Evolutionary conservation across 2,113 vertebrate genomes (phyloP), one percentile per base, ranked within the genome.

Genomic region (Nyctibius bracteatus): DNA sequence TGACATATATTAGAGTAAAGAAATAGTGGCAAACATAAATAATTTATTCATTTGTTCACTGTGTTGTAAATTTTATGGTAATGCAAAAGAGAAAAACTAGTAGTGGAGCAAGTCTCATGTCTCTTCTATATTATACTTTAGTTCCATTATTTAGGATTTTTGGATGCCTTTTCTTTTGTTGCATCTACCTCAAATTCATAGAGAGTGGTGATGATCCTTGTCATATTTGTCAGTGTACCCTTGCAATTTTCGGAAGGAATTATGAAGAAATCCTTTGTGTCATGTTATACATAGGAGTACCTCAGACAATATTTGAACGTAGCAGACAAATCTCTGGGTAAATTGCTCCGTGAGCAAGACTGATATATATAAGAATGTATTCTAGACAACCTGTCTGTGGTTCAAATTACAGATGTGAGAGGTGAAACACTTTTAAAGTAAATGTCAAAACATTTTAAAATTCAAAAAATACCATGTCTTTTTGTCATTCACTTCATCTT

Each of bases 361-460:
- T 87, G 63, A 94, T 55, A 28, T n/a, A 68, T 70, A 83, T 78
- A 72, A 72, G 74, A 86, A 55, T 52, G 23, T 25, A 80, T 24
- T 88, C 97, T 66, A 92, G 44, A 81, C 74, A 91, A 27, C 79
- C 81, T 91, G 85, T 93, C 91, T 85, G 49, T 54, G 63, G 63
- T 74, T 83, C 87, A 96, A 88, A 90, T 92, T 90, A 61, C 67
- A 92, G 90, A 54, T 87, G 57, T 75, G 70, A 95, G 81, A 92
- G 86, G 66, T 92, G 85, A 91, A 95, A 94, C 44, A 77, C 91
- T 96, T 90, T 14, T 47, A 44, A 66, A 86, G 44, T 46, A 28
- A 78, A 80, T 22, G 91, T 94, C 74, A 63, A 88, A 66, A 79
- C 35, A 67, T 31, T 91, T 97, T 84, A 57, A 37, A 68, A 12